These are phyloP conservation scores for Poecilia velifera DNA, from an alignment of 2,797 vertebrate genomes.

Conservation along the genomic window DNA sequence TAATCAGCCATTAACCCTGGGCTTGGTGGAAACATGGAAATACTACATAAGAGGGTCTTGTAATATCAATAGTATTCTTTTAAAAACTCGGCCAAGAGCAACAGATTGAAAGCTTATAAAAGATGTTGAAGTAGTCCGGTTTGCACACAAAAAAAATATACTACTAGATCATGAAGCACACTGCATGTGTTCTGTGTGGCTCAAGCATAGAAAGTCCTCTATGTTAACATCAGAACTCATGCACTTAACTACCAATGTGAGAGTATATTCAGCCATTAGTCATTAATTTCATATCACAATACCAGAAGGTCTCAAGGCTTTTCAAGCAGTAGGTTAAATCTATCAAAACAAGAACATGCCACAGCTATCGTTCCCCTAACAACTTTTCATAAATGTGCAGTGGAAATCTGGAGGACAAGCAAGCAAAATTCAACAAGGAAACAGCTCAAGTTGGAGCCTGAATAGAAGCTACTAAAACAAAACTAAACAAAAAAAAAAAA, in stretches of 20 bases:
- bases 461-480: not conserved
- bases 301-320: not conserved
- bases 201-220: not conserved
- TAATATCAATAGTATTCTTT: not conserved
- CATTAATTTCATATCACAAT: not conserved
- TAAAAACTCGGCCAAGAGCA: not conserved
- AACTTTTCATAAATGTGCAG: not conserved
- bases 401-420: not conserved
- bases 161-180: not conserved
- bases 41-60: not conserved
- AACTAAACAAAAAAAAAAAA: not conserved
- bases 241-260: not conserved
- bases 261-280: not conserved
- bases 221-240: not conserved
- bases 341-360: not conserved
- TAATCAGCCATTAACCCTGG: constrained; percentile 24
- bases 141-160: not conserved
- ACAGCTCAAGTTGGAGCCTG: not conserved
- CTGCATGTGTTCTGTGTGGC: not conserved
- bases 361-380: not conserved
- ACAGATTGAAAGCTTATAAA: not conserved
- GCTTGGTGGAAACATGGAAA: not conserved
- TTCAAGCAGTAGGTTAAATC: not conserved
- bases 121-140: not conserved
- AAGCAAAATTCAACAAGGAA: not conserved